phyloP scores from a whole-genome alignment of 2,113 vertebrate genomes.

The Protobothrops flavoviridis region DNA sequence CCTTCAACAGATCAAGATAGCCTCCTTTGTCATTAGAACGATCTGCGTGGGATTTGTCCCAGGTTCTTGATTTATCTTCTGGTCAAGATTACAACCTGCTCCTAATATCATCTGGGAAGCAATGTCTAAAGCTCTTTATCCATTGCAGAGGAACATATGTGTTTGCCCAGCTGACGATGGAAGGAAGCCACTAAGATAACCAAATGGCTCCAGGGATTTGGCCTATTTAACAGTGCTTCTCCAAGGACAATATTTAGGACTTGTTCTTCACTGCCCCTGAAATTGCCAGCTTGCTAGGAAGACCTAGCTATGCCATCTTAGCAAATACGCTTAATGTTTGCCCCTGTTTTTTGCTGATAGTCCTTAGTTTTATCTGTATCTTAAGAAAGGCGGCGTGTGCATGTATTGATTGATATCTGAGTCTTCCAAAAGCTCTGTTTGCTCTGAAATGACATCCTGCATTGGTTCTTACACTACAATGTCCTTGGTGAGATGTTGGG shows the following conservation, averaged over 20 bases:
- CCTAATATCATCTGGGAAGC: neutral
- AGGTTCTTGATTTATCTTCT: neutral
- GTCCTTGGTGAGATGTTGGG: constrained; percentile 11
- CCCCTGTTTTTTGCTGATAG: constrained; percentile 38
- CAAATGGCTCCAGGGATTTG: neutral
- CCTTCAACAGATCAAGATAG: neutral
- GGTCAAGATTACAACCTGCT: neutral
- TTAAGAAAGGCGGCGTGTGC: constrained; percentile 8
- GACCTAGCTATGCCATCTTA: constrained; percentile 35
- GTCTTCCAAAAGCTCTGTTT: constrained; percentile 52
- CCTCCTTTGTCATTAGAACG: neutral
- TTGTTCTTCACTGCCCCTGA: neutral
- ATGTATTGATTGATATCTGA: constrained; percentile 51
- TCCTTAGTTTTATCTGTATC: constrained; percentile 28
- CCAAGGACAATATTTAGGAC: constrained; percentile 1
- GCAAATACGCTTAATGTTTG: constrained; percentile 25
- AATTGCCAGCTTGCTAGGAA: constrained; percentile 37
- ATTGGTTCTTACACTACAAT: constrained; percentile 44
- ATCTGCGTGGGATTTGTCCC: neutral
- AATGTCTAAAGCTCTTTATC: neutral
- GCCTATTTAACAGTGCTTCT: neutral
- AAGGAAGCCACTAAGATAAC: neutral
- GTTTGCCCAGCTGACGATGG: neutral
- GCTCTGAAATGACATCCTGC: constrained; percentile 2
- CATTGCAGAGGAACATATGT: neutral